Conservation (phyloP, 2,797 vertebrate genomes). For the Notolepis coatsorum region DNA sequence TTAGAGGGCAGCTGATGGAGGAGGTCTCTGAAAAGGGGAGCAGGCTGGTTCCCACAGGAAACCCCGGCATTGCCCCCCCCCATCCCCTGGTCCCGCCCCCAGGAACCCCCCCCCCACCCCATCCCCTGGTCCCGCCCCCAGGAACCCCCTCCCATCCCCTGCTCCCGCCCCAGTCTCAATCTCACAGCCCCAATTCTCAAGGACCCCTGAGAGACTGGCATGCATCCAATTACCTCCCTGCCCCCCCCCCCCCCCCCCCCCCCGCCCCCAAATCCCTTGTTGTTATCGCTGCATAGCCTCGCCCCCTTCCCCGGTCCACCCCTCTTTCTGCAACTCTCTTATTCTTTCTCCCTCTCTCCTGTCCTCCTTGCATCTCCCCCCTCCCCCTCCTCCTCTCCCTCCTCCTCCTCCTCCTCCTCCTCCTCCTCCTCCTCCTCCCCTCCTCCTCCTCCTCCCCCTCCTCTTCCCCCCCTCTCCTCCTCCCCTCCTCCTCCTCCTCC, state of each 20-base stretch:
- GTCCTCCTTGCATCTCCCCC: no score
- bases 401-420: not conserved
- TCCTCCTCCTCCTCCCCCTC: not conserved
- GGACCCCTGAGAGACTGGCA: constrained; percentile 62
- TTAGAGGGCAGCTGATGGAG: constrained; percentile 43
- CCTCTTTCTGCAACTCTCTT: not conserved
- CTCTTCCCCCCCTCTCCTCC: not conserved
- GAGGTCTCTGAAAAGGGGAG: constrained; percentile 33
- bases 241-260: constrained; percentile 39
- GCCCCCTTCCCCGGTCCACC: constrained; percentile 1
- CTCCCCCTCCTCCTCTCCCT: not conserved
- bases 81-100: not conserved
- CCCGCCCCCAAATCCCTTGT: constrained; percentile 40
- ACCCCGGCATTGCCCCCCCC: constrained; percentile 7
- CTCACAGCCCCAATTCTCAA: constrained; percentile 52
- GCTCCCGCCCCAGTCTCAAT: constrained; percentile 24
- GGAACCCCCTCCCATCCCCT: constrained; percentile 31
- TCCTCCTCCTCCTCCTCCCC: not conserved
- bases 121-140: not conserved
- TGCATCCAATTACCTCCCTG: constrained; percentile 64
- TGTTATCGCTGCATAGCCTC: constrained; percentile 37
- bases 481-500: not conserved
- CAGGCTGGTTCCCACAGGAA: constrained; percentile 67
- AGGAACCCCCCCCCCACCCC: not conserved
- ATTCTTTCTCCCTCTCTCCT: not conserved